Conservation (phyloP, 2,113 vertebrate genomes). For the Mormoops blainvillei region DNA sequence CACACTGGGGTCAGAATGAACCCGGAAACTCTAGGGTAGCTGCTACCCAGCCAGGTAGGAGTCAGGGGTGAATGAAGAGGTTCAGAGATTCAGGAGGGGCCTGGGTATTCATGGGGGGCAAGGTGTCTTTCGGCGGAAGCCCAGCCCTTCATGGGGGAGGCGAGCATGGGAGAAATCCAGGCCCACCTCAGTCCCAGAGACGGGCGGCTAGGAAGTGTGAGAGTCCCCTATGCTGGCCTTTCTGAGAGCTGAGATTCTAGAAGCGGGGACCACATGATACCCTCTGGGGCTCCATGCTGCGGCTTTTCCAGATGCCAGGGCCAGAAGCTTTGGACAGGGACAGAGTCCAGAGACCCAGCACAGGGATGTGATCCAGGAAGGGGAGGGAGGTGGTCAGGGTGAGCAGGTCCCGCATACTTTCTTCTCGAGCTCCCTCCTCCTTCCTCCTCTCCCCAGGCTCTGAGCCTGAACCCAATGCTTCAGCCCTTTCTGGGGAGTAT, state of each 20-base stretch:
- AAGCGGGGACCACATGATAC: not conserved
- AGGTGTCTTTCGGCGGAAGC: not conserved
- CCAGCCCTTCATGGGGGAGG: not conserved
- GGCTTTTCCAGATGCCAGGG: not conserved
- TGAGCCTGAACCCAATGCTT: not conserved
- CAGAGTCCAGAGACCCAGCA: not conserved
- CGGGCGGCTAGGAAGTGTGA: too few species aligned
- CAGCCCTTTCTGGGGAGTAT: too few species aligned
- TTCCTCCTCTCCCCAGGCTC: not conserved
- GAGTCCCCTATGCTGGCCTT: not conserved
- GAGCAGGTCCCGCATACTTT: rapidly evolving
- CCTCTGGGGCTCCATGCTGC: not conserved
- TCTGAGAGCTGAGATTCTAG: not conserved
- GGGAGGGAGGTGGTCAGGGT: not conserved
- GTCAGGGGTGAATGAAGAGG: not conserved
- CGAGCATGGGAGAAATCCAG: not conserved
- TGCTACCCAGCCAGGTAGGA: not conserved
- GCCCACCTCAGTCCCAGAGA: not conserved
- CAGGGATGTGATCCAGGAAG: not conserved
- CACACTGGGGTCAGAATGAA: not conserved
- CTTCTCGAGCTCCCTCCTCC: not conserved
- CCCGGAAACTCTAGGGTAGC: not conserved
- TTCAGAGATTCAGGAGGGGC: not conserved
- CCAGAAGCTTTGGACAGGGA: not conserved
- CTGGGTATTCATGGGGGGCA: not conserved